phyloP scores from a whole-genome alignment of 2,113 vertebrate species.

The Ptyas mucosa region DNA sequence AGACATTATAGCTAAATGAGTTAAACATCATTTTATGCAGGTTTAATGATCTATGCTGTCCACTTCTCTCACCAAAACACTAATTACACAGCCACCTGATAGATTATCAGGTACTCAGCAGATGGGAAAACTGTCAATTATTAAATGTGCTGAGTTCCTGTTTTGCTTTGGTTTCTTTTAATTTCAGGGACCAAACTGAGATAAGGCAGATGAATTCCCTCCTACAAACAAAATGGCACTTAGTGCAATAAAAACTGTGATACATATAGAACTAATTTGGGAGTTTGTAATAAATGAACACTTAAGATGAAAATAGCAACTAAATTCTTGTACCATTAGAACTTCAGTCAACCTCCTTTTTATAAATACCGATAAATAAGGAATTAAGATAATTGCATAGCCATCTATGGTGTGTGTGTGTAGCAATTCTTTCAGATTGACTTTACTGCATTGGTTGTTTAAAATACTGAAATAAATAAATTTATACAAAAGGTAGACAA shows the following conservation, averaged over 20 bases:
- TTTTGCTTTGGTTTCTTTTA: constrained; percentile 38
- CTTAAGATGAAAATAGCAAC: neutral
- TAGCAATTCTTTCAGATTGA: neutral
- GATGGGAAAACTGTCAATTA: constrained; percentile 66
- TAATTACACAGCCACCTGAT: constrained; percentile 68
- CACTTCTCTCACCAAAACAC: constrained; percentile 39
- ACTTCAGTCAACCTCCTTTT: neutral
- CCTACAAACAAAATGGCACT: constrained; percentile 16
- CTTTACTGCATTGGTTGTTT: neutral
- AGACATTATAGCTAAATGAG: neutral
- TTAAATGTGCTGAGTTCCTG: constrained; percentile 25
- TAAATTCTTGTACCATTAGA: neutral
- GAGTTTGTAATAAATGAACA: constrained; percentile 1
- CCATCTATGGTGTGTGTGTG: neutral
- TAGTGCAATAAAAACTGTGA: constrained; percentile 13
- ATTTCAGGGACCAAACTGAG: constrained; percentile 38
- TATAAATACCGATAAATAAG: neutral
- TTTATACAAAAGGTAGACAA: neutral
- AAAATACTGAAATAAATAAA: neutral
- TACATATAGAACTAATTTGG: constrained; percentile 16
- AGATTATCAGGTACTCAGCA: constrained; percentile 70
- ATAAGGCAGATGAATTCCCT: constrained; percentile 46
- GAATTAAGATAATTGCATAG: neutral
- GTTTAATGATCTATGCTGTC: constrained; percentile 35
- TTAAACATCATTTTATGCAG: constrained; percentile 5